Base-by-base conservation (phyloP, 2,888 invertebrate genomes). In the Tridacna gigas region DNA sequence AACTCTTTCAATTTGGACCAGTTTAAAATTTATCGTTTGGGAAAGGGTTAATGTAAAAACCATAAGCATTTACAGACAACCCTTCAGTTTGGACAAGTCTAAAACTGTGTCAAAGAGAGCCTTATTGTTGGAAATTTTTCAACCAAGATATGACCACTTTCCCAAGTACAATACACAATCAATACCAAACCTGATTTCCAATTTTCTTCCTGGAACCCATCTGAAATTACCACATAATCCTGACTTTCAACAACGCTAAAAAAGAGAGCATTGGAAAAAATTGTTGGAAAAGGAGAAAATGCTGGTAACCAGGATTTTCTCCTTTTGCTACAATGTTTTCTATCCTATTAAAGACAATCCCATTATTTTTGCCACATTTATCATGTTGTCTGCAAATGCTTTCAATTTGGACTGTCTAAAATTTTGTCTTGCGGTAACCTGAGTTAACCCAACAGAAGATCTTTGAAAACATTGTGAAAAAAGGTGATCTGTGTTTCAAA, bases 261-360 rank as follows among this genome's bases (percentile, higher is more conserved):
- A 37, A 4, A 22, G 9, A 63, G 1, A 9, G 2, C 63, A 7
- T 63, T 63, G 1, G 9, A 63, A 63, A 63, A 25, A 4, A 63
- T 63, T 63, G 63, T 63, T 1, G 63, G n/a, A 63, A 63, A 63
- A 63, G 63, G 63, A 63, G 37, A 63, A 63, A 63, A 15, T 63
- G 63, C 63, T 63, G 9, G 12, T 63, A 15, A 63, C n/a, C n/a
- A n/a, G n/a, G n/a, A n/a, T n/a, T n/a, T n/a, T n/a, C 12, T 63
- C 63, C 63, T 63, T n/a, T 63, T 63, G n/a, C 13, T n/a, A 22
- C 63, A 15, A 63, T 63, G 18, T 63, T 63, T 63, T 63, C 63
- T 63, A n/a, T 63, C 22, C 63, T n/a, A 63, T 13, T 51, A 51
- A 51, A 13, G 11, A 51, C 51, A 51, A 51, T 51, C 15, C 15